A percentile compares a stretch with the other conserved stretches of the same genome.
These are phyloP conservation scores for Hydropotes inermis DNA, from an alignment of 2,113 vertebrate species.

Conservation along the genomic window DNA sequence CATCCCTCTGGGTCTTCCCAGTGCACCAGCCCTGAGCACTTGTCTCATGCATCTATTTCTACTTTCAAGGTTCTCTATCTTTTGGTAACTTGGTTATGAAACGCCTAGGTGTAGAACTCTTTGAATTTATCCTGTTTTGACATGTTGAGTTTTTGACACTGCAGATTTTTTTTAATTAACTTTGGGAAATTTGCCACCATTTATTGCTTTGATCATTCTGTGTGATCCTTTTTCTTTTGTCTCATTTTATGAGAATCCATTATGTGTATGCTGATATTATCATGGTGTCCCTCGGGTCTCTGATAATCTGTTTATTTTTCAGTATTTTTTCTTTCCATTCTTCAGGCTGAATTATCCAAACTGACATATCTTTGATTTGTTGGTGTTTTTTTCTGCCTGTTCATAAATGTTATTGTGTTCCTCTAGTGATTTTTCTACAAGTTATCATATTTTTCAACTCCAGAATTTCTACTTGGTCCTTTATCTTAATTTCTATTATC, in stretches of 20 bases:
- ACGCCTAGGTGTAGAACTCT: neutral
- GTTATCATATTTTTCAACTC: neutral
- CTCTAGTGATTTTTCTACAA: neutral
- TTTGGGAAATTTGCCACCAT: neutral
- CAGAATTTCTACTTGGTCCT: neutral
- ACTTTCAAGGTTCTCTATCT: neutral
- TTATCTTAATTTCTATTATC: neutral
- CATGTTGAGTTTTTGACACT: neutral
- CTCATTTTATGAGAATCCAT: neutral
- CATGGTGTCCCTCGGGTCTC: neutral
- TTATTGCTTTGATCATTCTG: neutral
- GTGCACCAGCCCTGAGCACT: no score
- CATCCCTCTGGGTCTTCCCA: no score
- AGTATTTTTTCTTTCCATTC: neutral
- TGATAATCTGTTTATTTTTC: neutral
- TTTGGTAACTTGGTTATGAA: neutral
- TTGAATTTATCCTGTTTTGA: neutral
- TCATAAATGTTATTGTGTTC: neutral
- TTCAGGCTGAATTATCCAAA: neutral
- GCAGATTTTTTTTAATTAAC: neutral
- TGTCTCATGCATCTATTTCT: neutral
- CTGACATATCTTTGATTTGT: neutral
- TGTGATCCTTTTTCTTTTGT: neutral
- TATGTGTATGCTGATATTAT: neutral
- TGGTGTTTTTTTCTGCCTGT: neutral